Conservation (phyloP, 2,797 vertebrate genomes). For the Rhadinocentrus ornatus region DNA sequence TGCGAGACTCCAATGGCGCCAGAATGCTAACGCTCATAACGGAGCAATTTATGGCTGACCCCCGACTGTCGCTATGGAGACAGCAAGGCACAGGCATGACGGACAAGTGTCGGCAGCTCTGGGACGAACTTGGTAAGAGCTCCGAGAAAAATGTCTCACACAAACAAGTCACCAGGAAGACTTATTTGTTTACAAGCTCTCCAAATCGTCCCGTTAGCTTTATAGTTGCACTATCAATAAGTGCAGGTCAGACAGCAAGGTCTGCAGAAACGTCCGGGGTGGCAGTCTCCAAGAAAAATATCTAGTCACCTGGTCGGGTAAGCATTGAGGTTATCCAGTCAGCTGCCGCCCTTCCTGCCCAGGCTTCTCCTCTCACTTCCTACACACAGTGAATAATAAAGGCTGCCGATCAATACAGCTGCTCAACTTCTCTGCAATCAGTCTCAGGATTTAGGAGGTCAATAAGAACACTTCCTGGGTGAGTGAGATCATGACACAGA, state of each 20-base stretch:
- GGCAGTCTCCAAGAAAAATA: conserved; percentile 29
- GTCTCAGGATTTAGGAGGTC: conserved; percentile 81
- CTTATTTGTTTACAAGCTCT: not conserved
- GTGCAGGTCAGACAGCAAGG: conserved; percentile 6
- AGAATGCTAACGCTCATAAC: conserved; percentile 98
- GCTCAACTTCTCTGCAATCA: conserved; percentile 78
- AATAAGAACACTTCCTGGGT: conserved; percentile 79
- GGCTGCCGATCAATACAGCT: conserved; percentile 77
- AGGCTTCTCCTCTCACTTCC: conserved; percentile 26
- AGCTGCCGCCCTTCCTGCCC: conserved; percentile 26
- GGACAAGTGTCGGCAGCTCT: conserved; percentile 97
- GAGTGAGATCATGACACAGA: conserved; percentile 65
- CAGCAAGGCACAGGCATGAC: conserved; percentile 99
- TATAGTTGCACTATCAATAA: conserved; percentile 1
- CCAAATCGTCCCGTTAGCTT: not conserved
- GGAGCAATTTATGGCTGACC: conserved; percentile 98
- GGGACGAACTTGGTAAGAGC: conserved; percentile 95
- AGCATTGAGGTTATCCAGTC: conserved; percentile 31
- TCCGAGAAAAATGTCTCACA: not conserved
- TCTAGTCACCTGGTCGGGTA: conserved; percentile 35
- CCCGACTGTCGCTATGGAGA: conserved; percentile 95
- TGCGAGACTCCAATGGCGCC: conserved; percentile 97
- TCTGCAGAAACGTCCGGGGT: not conserved
- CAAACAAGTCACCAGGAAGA: not conserved
- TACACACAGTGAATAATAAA: conserved; percentile 62